Evolutionary conservation across 2,888 invertebrate genomes (phyloP).

Genomic region (Merodon equestris): DNA sequence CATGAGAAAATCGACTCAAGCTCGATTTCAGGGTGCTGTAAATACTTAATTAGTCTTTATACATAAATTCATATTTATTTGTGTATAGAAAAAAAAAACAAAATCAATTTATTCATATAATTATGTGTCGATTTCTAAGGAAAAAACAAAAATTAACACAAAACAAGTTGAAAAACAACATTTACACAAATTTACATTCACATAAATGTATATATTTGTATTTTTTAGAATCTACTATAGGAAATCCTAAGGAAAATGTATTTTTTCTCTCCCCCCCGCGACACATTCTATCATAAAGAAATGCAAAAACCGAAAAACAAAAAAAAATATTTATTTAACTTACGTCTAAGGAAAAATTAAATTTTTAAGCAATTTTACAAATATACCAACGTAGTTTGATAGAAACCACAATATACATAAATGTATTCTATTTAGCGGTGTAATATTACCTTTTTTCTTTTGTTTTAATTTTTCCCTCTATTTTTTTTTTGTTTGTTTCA

Average conservation of each 20-base stretch:
- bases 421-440: constrained; percentile 53
- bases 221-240: constrained; percentile 33
- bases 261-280: no score
- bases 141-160: constrained; percentile 15
- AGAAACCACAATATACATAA: constrained; percentile 6
- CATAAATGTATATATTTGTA: constrained; percentile 50
- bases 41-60: constrained; percentile 63
- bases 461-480: no score
- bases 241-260: no score
- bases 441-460: constrained; percentile 18
- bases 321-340: constrained; percentile 60
- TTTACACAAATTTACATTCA: constrained; percentile 28
- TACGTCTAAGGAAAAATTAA: constrained; percentile 14
- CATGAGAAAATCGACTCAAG: constrained; percentile 19
- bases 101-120: no score
- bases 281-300: constrained; percentile 37
- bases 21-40: constrained; percentile 64
- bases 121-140: constrained; percentile 34
- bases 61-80: constrained; percentile 36
- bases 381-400: constrained; percentile 47
- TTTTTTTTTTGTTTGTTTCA: neutral
- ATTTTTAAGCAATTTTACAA: constrained; percentile 45
- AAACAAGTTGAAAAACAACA: constrained; percentile 1
- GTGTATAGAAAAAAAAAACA: constrained; percentile 27
- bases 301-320: constrained; percentile 10